These are phyloP conservation scores for Myiopsitta monachus DNA, from an alignment of 2,113 vertebrate species.

Conservation along the genomic window DNA sequence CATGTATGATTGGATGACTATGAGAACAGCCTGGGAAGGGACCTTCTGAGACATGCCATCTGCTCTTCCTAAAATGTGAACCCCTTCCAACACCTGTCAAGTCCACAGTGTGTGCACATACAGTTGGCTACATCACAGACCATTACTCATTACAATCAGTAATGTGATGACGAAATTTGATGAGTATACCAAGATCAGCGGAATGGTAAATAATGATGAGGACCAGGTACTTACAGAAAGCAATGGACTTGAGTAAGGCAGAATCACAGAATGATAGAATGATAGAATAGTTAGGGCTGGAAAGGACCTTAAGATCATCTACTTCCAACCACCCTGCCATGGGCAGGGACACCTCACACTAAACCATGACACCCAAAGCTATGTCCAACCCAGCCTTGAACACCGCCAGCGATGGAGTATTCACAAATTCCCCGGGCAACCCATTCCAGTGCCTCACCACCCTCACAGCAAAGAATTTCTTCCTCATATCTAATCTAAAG, in stretches of 20 bases:
- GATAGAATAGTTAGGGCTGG: too few relatives aligned
- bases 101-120: accelerated
- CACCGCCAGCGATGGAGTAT: too few relatives aligned
- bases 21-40: background rate
- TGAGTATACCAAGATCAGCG: background rate
- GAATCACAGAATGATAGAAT: background rate
- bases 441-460: too few relatives aligned
- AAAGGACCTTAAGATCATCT: too few relatives aligned
- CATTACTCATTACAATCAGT: background rate
- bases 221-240: background rate
- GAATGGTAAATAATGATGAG: background rate
- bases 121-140: background rate
- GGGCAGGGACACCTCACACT: too few relatives aligned
- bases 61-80: background rate
- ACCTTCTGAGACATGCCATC: background rate
- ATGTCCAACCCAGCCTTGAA: too few relatives aligned
- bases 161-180: too few relatives aligned
- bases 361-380: too few relatives aligned
- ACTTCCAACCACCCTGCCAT: too few relatives aligned
- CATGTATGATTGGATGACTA: background rate
- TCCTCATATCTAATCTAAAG: too few relatives aligned
- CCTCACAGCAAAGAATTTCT: too few relatives aligned
- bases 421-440: too few relatives aligned
- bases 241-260: background rate
- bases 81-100: background rate